Evolutionary conservation across 2,797 vertebrate genomes (phyloP).

Genomic region (Borostomias antarcticus): DNA sequence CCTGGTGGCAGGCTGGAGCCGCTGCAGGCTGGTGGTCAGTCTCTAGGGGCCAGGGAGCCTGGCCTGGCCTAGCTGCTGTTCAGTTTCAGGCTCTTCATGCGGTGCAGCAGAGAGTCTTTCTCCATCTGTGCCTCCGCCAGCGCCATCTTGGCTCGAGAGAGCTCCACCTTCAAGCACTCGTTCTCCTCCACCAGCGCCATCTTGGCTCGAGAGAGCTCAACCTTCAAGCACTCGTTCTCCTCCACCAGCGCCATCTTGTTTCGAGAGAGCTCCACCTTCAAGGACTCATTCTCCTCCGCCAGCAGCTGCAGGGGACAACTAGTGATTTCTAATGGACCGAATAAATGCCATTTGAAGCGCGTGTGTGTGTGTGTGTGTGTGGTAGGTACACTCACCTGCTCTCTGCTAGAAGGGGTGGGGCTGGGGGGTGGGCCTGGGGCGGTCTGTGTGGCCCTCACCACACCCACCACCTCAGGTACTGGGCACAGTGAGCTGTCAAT

Average conservation of each 20-base stretch:
- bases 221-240: conserved; percentile 94
- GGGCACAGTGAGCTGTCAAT: conserved; percentile 52
- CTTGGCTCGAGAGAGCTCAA: conserved; percentile 91
- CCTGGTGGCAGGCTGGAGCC: conserved; percentile 4
- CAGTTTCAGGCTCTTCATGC: conserved; percentile 85
- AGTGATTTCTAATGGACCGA: not conserved
- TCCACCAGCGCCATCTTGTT: conserved; percentile 95
- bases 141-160: conserved; percentile 93
- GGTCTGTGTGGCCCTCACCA: conserved; percentile 79
- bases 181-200: conserved; percentile 94
- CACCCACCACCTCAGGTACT: conserved; percentile 51
- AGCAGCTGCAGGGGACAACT: conserved; percentile 74
- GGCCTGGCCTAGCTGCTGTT: conserved; percentile 65
- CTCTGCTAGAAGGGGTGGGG: conserved; percentile 65
- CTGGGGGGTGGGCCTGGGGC: conserved; percentile 56
- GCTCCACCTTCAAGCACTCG: conserved; percentile 91
- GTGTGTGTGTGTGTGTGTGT: conserved; percentile 1
- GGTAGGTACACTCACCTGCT: conserved; percentile 76
- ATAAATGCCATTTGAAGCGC: not conserved
- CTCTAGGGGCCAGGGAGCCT: not conserved
- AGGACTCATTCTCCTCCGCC: conserved; percentile 92
- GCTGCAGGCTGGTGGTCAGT: conserved; percentile 16
- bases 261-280: conserved; percentile 91
- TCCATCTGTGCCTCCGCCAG: conserved; percentile 94
- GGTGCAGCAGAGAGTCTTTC: conserved; percentile 90